A percentile compares a stretch with the other conserved stretches of the same genome.
These are phyloP conservation scores for Echinops telfairi DNA, from an alignment of 2,113 vertebrate genomes.

Conservation along the genomic window DNA sequence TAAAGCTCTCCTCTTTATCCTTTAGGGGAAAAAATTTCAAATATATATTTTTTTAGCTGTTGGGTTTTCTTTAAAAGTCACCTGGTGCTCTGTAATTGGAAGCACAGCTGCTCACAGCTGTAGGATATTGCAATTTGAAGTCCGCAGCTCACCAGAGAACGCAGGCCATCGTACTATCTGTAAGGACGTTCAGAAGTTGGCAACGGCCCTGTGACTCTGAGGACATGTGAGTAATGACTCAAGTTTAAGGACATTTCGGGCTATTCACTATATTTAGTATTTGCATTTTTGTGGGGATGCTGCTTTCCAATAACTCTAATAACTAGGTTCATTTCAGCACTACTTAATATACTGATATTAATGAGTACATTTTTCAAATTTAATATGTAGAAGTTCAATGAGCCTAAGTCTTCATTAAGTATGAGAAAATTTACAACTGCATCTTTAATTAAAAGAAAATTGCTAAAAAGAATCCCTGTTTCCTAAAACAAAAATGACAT, in stretches of 20 bases:
- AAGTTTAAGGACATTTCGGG: background rate
- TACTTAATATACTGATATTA: background rate
- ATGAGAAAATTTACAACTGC: slow-evolving; percentile 25
- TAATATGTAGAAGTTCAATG: background rate
- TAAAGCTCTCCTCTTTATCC: background rate
- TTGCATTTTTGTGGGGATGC: background rate
- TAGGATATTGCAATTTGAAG: background rate
- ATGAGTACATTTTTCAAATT: background rate
- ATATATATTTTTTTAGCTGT: background rate
- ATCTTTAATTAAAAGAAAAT: slow-evolving; percentile 17
- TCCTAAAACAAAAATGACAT: background rate
- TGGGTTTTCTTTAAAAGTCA: background rate
- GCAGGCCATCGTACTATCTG: background rate
- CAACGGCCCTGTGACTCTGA: background rate
- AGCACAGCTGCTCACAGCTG: background rate
- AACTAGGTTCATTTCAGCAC: background rate
- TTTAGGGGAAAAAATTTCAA: background rate
- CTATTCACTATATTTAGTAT: background rate
- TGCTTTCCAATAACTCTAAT: background rate
- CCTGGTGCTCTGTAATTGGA: background rate
- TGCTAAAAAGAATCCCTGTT: background rate
- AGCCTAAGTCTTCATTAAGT: background rate
- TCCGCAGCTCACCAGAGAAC: background rate
- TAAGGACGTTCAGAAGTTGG: background rate
- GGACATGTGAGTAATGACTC: background rate